Conservation (phyloP, 2,888 invertebrate genomes). For the Pantelozetes paolii region DNA sequence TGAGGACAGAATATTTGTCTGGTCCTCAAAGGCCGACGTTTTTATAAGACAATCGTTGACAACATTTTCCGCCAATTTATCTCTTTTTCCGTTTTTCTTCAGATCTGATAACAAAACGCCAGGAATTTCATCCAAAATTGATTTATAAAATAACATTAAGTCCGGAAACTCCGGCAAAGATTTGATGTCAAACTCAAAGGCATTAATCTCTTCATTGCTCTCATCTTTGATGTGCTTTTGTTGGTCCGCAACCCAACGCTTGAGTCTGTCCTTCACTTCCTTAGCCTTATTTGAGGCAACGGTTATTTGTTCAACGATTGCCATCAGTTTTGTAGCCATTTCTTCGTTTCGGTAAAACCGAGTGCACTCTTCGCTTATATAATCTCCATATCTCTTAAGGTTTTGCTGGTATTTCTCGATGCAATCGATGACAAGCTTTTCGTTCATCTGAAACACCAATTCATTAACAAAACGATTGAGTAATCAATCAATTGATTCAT, state of each 20-base stretch:
- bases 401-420: neutral
- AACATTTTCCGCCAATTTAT: neutral
- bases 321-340: neutral
- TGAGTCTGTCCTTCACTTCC: neutral
- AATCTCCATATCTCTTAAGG: constrained; percentile 6
- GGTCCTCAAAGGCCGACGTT: neutral
- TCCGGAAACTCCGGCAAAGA: constrained; percentile 1
- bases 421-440: neutral
- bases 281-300: neutral
- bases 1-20: neutral
- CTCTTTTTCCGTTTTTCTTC: neutral
- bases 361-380: neutral
- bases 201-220: neutral
- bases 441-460: neutral
- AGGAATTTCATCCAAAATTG: constrained; percentile 8
- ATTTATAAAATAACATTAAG: constrained; percentile 1
- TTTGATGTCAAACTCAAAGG: neutral
- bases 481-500: neutral
- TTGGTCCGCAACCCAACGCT: neutral
- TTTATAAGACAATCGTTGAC: neutral
- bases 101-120: neutral
- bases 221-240: neutral
- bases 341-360: neutral
- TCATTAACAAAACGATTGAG: neutral
- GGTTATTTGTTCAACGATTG: constrained; percentile 6